phyloP scores from a whole-genome alignment of 2,888 invertebrate species.

The Eristalis intricaria region DNA sequence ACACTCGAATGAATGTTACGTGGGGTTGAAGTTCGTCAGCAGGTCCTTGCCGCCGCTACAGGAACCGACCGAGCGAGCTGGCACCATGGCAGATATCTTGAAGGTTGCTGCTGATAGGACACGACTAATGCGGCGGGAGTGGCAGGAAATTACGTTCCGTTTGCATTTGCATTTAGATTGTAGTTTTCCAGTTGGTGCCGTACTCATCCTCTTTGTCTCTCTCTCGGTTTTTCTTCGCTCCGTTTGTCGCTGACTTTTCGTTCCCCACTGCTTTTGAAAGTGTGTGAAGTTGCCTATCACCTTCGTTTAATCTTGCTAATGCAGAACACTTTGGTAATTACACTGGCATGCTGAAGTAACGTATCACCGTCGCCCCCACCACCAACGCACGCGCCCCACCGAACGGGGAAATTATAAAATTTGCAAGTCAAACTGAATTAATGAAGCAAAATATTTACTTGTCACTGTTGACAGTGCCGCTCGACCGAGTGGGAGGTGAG shows the following conservation, averaged over 20 bases:
- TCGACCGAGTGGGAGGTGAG: background rate
- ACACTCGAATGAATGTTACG: slow-evolving; percentile 40
- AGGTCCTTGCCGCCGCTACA: background rate
- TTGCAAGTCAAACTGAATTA: slow-evolving; percentile 22
- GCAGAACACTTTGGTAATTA: slow-evolving; percentile 65
- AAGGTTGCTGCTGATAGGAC: slow-evolving; percentile 81
- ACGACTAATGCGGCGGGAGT: slow-evolving; percentile 60
- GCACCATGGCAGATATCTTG: slow-evolving; percentile 76
- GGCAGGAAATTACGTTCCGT: slow-evolving; percentile 67
- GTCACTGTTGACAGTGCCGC: background rate
- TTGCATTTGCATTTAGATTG: slow-evolving; percentile 71
- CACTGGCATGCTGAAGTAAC: slow-evolving; percentile 28
- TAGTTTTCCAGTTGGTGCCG: slow-evolving; percentile 9
- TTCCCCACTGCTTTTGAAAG: background rate
- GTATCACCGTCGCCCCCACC: background rate
- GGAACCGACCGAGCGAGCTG: background rate
- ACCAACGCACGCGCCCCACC: background rate
- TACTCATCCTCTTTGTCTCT: background rate
- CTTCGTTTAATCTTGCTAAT: slow-evolving; percentile 58
- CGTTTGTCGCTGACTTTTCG: background rate
- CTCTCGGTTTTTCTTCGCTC: background rate
- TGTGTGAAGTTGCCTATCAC: slow-evolving; percentile 29
- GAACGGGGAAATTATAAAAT: background rate
- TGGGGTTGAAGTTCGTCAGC: slow-evolving; percentile 30
- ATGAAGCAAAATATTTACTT: slow-evolving; percentile 18